Evolutionary conservation across 2,113 vertebrate species (phyloP).

Genomic region (sheep (Ovis aries)): ARS-UI_Ramb_v3.0 NC_056072.1:42422001-42422500

Average conservation of each 20-base stretch:
- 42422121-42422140: constrained; percentile 22
- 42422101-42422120: neutral
- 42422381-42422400: neutral
- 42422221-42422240: neutral
- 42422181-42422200: neutral
- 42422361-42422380: neutral
- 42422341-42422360: neutral
- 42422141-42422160: neutral
- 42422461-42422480: neutral
- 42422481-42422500: neutral
- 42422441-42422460: neutral
- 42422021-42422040: neutral
- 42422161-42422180: neutral
- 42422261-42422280: neutral
- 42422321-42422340: neutral
- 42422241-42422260: neutral
- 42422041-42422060: neutral
- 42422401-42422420: neutral
- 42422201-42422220: neutral
- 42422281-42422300: neutral
- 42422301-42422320: neutral
- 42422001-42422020: neutral
- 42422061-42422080: neutral
- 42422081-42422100: constrained; percentile 12
- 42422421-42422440: neutral